Percentiles rank a stretch among this genome's conserved stretches.
These are phyloP conservation scores for Thecophora atra DNA, from an alignment of 2,888 invertebrate species.

Conservation along the genomic window DNA sequence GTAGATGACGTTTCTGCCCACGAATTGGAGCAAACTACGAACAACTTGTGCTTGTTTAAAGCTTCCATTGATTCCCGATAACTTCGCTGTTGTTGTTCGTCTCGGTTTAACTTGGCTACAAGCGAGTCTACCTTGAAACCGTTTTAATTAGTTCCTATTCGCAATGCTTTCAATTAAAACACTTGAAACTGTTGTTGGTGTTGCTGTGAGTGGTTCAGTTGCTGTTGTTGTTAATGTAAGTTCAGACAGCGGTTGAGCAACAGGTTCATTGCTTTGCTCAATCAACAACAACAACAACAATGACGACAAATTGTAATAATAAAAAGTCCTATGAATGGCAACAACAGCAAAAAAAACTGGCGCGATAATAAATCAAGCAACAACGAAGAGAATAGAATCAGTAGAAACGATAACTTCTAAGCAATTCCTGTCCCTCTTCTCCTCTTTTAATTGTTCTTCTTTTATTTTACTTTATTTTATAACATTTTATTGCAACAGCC, in stretches of 20 bases:
- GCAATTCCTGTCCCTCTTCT: no score
- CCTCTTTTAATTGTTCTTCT: no score
- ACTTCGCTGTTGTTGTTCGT: not conserved
- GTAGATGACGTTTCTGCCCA: not conserved
- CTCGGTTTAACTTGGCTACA: not conserved
- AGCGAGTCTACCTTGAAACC: slow-evolving; percentile 11
- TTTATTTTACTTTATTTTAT: no score
- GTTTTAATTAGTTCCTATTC: slow-evolving; percentile 14
- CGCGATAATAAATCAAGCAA: not conserved
- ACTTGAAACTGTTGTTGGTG: not conserved
- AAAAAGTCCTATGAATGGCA: not conserved
- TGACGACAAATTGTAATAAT: not conserved
- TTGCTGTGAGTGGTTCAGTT: not conserved
- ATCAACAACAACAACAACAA: not conserved
- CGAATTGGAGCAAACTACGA: not conserved
- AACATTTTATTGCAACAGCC: no score
- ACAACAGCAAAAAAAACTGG: no score
- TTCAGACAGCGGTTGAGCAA: not conserved
- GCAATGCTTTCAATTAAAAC: not conserved
- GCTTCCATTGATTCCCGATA: not conserved
- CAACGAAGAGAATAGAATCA: not conserved
- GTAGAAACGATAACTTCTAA: no score
- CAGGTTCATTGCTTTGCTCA: not conserved
- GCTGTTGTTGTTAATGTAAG: not conserved
- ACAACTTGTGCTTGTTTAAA: not conserved